Base-by-base conservation (phyloP, 92 coral and sea anemone genomes). In the Zoanthus solanderi region DNA sequence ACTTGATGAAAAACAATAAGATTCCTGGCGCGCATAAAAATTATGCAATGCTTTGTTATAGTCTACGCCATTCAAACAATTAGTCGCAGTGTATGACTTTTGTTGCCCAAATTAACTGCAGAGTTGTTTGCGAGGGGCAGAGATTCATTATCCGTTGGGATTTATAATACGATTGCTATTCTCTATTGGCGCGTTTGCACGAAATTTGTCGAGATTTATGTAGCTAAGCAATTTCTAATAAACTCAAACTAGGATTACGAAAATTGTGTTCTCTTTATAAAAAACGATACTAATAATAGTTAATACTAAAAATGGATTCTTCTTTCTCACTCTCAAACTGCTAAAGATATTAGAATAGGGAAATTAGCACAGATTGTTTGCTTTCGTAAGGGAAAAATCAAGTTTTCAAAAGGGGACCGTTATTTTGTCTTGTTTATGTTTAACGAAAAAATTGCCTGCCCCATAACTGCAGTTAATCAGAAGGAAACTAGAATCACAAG, bases 21-120 rank as follows among this genome's bases (percentile, higher is more conserved):
- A 94, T 94, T 58, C 94, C 93, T 78, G 76, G 71, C 91, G 94
- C 89, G 79, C 87, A 83, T 76, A 23, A 18, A 94, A 90, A 90
- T 92, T 92, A 92, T 66, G 45, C 31, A 52, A 5, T 56, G 67
- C 79, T 77, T 88, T 88, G 84, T 85, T 47, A 67, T 83, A 74
- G 89, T 14, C 73, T 84, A 63, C 53, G 72, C 37, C 58, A 83
- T 83, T 83, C 89, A 87, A 83, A 91, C 92, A 91, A 84, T 91
- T 84, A 88, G 75, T 69, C 50, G 86, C 42, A 63, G 81, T 84
- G 32, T 84, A 63, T 91, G 92, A 88, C 76, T 76, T 71, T 78
- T 91, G 76, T 78, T 65, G 82, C 77, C 77, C 76, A 88, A 84
- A 91, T 91, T 69, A 72, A 88, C 77, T 54, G 82, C 84, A 84